Evolutionary conservation across 2,797 vertebrate genomes (phyloP).

Genomic region (Sciurus vulgaris): DNA sequence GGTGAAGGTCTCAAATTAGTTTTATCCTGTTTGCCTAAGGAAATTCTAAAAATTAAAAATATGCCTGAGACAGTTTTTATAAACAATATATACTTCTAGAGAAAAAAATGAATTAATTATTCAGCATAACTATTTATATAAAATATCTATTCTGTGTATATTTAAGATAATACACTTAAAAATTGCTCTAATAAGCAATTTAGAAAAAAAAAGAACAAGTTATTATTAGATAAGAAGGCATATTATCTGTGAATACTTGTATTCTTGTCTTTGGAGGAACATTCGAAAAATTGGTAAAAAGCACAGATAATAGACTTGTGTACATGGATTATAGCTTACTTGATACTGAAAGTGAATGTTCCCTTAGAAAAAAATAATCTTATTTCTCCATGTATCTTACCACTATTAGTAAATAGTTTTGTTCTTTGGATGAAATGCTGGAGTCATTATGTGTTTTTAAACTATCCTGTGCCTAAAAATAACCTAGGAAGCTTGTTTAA

Average conservation of each 20-base stretch:
- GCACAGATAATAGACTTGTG: conserved; percentile 57
- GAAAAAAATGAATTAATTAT: conserved; percentile 78
- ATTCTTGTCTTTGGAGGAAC: conserved; percentile 51
- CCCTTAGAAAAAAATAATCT: not conserved
- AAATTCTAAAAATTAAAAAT: conserved; percentile 72
- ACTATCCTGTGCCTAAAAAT: not conserved
- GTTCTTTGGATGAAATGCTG: not conserved
- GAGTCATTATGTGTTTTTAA: not conserved
- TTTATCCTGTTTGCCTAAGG: conserved; percentile 57
- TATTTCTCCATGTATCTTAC: not conserved
- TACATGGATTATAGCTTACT: conserved; percentile 17
- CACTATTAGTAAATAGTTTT: conserved; percentile 29
- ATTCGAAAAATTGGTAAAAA: conserved; percentile 55
- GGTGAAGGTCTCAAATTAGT: not conserved
- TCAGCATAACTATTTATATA: conserved; percentile 75
- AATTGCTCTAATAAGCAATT: conserved; percentile 67
- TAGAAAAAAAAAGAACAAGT: conserved; percentile 57
- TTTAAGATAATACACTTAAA: conserved; percentile 70
- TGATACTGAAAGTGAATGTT: not conserved
- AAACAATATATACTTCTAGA: conserved; percentile 76
- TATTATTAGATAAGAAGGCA: conserved; percentile 73
- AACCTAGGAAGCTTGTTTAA: not conserved
- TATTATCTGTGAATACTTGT: conserved; percentile 53
- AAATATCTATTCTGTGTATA: conserved; percentile 63
- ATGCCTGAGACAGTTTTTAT: conserved; percentile 69